Evolutionary conservation across 2,888 invertebrate species (phyloP), one percentile per base, ranked within the genome.

Genomic region (Agrilus cyanescens): DNA sequence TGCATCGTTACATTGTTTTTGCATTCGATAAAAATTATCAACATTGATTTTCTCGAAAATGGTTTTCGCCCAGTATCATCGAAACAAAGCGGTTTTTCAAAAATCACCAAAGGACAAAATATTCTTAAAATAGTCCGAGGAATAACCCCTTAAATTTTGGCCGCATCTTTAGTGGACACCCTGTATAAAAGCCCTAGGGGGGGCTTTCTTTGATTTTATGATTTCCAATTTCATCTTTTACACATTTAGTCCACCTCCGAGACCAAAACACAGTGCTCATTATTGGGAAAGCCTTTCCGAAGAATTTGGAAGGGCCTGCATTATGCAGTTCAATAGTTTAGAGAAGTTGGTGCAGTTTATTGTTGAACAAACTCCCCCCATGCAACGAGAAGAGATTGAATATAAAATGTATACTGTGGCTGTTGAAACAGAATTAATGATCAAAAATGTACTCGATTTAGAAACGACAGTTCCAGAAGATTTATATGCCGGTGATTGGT

Each of bases 401-500:
- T 60, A 58, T 43, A 50, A 44, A 13, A 38, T 67, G 25, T 58
- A 54, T 34, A 43, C 52, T 4, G 47, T 65, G n/a, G 53, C 50
- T 8, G 42, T 65, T 4, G 40, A 15, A 1, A 65, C 61, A 41
- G 53, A 44, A 31, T 52, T 59, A 3, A 52, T 57, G 13, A 32
- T 59, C 2, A 63, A 59, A 37, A 50, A 54, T 10, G 46, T 56
- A 5, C 54, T 53, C 31, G 56, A 61, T 46, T 55, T 60, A 1
- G 53, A 52, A n/a, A 50, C 55, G 29, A 45, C 45, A 42, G 33
- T 45, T 37, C 43, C 52, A 10, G 36, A 43, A 13, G 51, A 57
- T 30, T 50, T 52, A 0, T 58, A 59, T 40, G 49, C 50, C 4
- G 65, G 65, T 5, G 54, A 63, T 43, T 67, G 66, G 65, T 59